phyloP scores from a whole-genome alignment of 2,113 vertebrate genomes.

The Microcebus tavaratra region DNA sequence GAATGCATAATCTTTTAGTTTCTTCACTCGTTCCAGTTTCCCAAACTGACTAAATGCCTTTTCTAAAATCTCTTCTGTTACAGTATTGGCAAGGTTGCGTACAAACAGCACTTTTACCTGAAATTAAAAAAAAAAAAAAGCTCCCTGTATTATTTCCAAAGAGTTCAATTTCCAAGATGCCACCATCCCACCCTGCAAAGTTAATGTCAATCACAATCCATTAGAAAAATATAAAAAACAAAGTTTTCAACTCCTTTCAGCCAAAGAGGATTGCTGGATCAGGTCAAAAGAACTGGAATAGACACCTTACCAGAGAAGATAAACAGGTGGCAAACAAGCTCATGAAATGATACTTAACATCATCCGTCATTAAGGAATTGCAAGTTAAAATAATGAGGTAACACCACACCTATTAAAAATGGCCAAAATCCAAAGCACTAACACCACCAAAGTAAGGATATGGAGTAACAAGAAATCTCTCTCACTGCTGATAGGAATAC shows the following conservation, averaged over 20 bases:
- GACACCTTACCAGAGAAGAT: not conserved
- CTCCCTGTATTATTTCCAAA: conserved; percentile 15
- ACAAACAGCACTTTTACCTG: conserved; percentile 99
- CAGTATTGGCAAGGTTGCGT: conserved; percentile 95
- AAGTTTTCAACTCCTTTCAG: conserved; percentile 21
- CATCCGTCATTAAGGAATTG: not conserved
- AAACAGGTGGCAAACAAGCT: not conserved
- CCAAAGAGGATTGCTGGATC: not conserved
- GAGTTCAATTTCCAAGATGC: not conserved
- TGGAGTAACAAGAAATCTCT: not conserved
- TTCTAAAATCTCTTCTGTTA: conserved; percentile 98
- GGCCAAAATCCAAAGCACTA: not conserved
- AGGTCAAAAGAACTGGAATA: not conserved
- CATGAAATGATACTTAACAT: not conserved
- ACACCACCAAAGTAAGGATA: not conserved
- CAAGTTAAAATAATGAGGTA: not conserved
- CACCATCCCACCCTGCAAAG: not conserved
- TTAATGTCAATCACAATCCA: conserved; percentile 42
- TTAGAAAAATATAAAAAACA: not conserved
- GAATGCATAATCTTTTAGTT: conserved; percentile 98
- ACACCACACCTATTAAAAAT: not conserved
- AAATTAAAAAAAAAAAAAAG: conserved; percentile 38
- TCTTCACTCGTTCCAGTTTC: conserved; percentile 98
- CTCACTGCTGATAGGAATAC: not conserved
- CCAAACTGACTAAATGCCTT: conserved; percentile 95